Conservation (phyloP, 2,113 vertebrate species). For the Melanostigma gelatinosum region DNA sequence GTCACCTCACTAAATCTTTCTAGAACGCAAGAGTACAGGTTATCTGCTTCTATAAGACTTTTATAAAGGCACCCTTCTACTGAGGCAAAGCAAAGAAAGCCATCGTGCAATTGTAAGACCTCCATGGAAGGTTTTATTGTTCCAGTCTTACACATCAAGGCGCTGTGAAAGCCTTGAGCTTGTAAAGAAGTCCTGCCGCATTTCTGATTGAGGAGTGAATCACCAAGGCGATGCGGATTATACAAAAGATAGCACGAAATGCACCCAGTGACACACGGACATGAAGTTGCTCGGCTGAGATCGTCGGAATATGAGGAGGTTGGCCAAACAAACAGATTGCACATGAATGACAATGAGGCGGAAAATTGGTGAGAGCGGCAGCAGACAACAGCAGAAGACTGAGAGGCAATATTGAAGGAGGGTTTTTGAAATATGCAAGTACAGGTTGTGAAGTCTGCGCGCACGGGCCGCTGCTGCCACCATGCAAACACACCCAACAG, state of each 20-base stretch:
- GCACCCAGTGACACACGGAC: constrained; percentile 59
- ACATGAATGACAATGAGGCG: constrained; percentile 80
- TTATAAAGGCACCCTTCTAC: constrained; percentile 28
- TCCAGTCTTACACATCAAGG: constrained; percentile 49
- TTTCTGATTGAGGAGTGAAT: constrained; percentile 54
- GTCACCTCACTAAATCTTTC: constrained; percentile 32
- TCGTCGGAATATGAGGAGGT: constrained; percentile 62
- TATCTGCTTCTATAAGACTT: constrained; percentile 36
- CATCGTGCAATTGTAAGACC: constrained; percentile 33
- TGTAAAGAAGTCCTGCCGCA: constrained; percentile 42
- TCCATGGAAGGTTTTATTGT: constrained; percentile 56
- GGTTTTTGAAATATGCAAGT: constrained; percentile 78
- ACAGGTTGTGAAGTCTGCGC: constrained; percentile 61
- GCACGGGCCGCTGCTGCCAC: constrained; percentile 41
- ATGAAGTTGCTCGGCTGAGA: constrained; percentile 59
- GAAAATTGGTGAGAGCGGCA: constrained; percentile 74
- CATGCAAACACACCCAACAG: constrained; percentile 50
- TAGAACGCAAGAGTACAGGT: constrained; percentile 28
- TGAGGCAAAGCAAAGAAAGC: constrained; percentile 40
- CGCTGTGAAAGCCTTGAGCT: constrained; percentile 59
- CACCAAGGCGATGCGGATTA: constrained; percentile 53
- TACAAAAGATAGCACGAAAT: constrained; percentile 61
- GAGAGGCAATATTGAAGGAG: constrained; percentile 73
- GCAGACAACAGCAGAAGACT: constrained; percentile 59
- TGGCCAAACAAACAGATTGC: constrained; percentile 78